Evolutionary conservation across 2,797 vertebrate genomes (phyloP), one percentile per base, ranked within the genome.

Genomic region (Pseudochirops corinnae): DNA sequence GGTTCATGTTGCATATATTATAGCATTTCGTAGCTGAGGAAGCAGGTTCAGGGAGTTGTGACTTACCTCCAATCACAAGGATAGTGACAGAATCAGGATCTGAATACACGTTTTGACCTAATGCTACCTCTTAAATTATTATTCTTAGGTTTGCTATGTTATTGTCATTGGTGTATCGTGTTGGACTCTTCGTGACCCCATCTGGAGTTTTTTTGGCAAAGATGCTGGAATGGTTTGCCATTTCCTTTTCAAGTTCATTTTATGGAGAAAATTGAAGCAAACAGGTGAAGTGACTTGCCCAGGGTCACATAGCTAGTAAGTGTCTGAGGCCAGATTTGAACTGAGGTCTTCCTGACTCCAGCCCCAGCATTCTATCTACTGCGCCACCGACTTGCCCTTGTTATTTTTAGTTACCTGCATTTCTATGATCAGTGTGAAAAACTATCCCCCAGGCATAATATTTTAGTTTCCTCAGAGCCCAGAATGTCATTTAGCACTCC

Each of bases 381-480:
- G 6, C 0, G 1, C 62, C 0, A 3, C 33, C 14, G 3, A 39
- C 1, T 3, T 33, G 13, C 31, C 62, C 62, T 74, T 46, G 21
- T 82, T 82, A n/a, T n/a, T 67, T 82, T 46, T 24, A 46, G 74
- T 82, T 46, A 46, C 9, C 74, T 82, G 39, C 74, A 82, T 82
- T 82, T 82, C 39, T 39, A 82, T 1, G 3, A 46, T 21, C 18
- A 24, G 33, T 82, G n/a, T 82, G n/a, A 46, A 82, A 82, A 39
- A 82, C n/a, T 62, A 13, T 33, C 12, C 31, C 60, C 60, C 5
- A 1, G 62, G 31, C 31, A 67, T n/a, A 67, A n/a, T n/a, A 18
- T 5, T 67, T n/a, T 16, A n/a, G 33, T n/a, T 67, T 67, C 62
- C 33, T 67, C 29, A 33, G 62, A 67, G 33, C 6, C 39, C 39